Evolutionary conservation across 2,888 invertebrate genomes (phyloP).

Genomic region (Polydrusus tereticollis): DNA sequence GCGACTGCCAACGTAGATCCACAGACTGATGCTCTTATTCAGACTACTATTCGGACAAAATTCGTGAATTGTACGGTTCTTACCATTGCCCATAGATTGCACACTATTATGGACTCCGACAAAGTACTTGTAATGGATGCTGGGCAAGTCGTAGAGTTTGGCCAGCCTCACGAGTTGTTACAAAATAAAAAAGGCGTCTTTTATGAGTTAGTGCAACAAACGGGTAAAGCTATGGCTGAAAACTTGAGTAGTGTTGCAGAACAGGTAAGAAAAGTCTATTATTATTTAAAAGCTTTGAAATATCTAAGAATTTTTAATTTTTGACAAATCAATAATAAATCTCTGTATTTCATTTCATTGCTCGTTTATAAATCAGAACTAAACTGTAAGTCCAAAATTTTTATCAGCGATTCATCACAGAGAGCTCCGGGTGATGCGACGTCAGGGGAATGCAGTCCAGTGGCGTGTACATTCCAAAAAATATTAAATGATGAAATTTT

Average conservation of each 20-base stretch:
- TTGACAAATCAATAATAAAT: background rate
- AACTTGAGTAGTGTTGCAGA: conserved; percentile 56
- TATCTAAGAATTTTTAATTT: background rate
- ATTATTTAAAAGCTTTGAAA: background rate
- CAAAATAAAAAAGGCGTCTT: conserved; percentile 61
- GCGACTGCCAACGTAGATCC: conserved; percentile 88
- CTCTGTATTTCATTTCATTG: too few species aligned
- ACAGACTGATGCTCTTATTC: conserved; percentile 82
- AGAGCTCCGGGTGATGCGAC: too few species aligned
- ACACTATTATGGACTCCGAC: conserved; percentile 90
- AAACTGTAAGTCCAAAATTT: too few species aligned
- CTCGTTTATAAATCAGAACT: too few species aligned
- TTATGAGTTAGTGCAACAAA: conserved; percentile 74
- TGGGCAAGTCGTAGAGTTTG: conserved; percentile 81
- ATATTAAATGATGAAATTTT: too few species aligned
- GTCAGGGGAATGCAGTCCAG: too few species aligned
- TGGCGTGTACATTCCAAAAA: too few species aligned
- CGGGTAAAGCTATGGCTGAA: conserved; percentile 68
- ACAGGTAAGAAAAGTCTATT: conserved; percentile 40
- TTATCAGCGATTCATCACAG: too few species aligned
- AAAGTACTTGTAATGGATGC: conserved; percentile 85
- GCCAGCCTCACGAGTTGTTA: conserved; percentile 78
- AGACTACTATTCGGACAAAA: conserved; percentile 80
- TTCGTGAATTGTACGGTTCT: conserved; percentile 85
- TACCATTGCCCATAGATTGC: conserved; percentile 86